Conservation (phyloP, 2,797 vertebrate genomes). For the Carcharodon carcharias region DNA sequence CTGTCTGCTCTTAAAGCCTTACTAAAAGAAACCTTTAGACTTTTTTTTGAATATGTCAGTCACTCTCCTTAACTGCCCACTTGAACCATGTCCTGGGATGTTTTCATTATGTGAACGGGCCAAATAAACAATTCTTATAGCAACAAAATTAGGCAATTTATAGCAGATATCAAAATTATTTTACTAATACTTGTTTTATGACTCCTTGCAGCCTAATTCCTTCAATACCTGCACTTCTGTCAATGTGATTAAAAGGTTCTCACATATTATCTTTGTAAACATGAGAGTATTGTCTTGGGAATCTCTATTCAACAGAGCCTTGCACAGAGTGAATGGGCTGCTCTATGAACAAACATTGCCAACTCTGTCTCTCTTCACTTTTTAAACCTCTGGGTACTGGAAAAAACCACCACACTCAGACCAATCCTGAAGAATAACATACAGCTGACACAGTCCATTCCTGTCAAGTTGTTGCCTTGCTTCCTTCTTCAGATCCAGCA, state of each 20-base stretch:
- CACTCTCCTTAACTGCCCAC: background rate
- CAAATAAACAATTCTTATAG: background rate
- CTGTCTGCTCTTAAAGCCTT: background rate
- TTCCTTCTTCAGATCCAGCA: background rate
- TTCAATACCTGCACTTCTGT: background rate
- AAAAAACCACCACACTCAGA: background rate
- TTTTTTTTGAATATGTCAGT: background rate
- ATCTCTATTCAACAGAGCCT: background rate
- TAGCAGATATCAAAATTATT: background rate
- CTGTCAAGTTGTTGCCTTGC: background rate
- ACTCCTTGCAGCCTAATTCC: background rate
- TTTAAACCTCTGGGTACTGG: background rate
- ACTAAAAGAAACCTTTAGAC: background rate
- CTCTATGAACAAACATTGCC: background rate
- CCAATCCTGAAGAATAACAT: background rate
- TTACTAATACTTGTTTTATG: background rate
- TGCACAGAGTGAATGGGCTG: slow-evolving; percentile 5
- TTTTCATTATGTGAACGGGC: background rate
- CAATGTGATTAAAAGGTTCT: background rate
- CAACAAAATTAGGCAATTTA: background rate
- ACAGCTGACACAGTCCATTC: background rate
- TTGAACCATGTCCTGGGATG: background rate
- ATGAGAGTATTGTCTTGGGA: background rate
- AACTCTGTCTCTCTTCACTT: background rate
- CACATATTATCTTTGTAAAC: background rate